These are phyloP conservation scores for Brachionus asplanchnoidis DNA, from an alignment of 1,140 invertebrate genomes.

Conservation along the genomic window DNA sequence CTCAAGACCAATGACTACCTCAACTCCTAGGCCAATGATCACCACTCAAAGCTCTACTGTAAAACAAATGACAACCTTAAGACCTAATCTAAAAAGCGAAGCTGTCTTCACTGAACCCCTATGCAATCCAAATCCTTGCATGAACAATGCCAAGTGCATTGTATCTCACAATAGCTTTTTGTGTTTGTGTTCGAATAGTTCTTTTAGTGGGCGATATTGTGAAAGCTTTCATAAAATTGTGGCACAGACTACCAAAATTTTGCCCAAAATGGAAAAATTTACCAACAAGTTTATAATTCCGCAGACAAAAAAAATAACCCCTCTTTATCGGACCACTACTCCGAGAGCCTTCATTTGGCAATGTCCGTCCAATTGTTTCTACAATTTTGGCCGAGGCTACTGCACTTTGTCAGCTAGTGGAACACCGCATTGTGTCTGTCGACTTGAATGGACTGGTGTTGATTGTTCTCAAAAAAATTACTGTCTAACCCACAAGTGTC, in stretches of 20 bases:
- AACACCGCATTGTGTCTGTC: slow-evolving; percentile 35
- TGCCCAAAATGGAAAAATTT: neutral
- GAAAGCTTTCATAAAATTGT: neutral
- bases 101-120: neutral
- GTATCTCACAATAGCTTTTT: neutral
- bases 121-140: slow-evolving; percentile 35
- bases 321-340: neutral
- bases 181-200: slow-evolving; percentile 17
- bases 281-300: neutral
- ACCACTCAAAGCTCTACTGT: neutral
- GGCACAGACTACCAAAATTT: neutral
- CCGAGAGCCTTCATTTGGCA: slow-evolving; percentile 15
- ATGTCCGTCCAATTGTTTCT: slow-evolving; percentile 40
- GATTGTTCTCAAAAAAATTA: slow-evolving; percentile 41
- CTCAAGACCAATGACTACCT: neutral
- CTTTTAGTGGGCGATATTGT: slow-evolving; percentile 28
- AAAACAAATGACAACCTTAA: neutral
- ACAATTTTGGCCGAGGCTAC: slow-evolving; percentile 15
- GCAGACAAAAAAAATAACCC: neutral
- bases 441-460: slow-evolving; percentile 30
- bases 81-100: neutral
- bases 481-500: slow-evolving; percentile 3
- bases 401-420: slow-evolving; percentile 17
- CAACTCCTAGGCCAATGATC: neutral
- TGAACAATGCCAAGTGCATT: slow-evolving; percentile 32